Percentiles rank a stretch among this genome's conserved stretches.
Evolutionary conservation across 2,888 invertebrate species (phyloP).

Genomic region (Pycnomerus fuliginosus): DNA sequence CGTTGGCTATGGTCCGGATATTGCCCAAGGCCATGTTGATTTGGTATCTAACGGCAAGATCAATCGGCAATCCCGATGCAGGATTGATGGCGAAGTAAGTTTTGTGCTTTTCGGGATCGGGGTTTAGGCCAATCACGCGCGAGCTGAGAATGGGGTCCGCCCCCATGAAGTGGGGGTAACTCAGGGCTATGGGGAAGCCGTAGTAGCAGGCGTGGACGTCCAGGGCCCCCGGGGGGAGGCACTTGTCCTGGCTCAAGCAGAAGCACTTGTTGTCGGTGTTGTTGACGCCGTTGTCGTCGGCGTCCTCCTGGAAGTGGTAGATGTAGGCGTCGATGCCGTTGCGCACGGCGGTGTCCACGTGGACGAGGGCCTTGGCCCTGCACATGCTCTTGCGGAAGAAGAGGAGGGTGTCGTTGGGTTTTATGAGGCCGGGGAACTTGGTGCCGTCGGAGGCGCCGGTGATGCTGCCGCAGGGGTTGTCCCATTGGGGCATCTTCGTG

Average conservation of each 20-base stretch:
- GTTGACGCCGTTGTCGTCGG: conserved; percentile 73
- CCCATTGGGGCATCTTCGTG: conserved; percentile 75
- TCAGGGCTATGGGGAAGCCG: conserved; percentile 85
- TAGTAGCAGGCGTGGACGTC: conserved; percentile 88
- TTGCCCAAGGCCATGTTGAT: conserved; percentile 82
- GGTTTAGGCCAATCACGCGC: conserved; percentile 66
- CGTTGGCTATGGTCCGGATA: conserved; percentile 65
- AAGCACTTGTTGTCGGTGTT: conserved; percentile 79
- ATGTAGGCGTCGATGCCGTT: conserved; percentile 68
- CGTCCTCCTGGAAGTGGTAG: conserved; percentile 74
- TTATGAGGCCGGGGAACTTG: conserved; percentile 74
- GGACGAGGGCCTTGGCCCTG: conserved; percentile 73
- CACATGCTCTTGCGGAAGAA: conserved; percentile 87
- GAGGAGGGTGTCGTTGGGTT: conserved; percentile 66
- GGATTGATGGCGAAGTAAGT: conserved; percentile 79
- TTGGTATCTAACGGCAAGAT: conserved; percentile 78
- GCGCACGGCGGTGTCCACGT: conserved; percentile 59
- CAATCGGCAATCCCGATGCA: conserved; percentile 74
- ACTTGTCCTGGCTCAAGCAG: conserved; percentile 63
- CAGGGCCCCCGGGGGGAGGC: conserved; percentile 72
- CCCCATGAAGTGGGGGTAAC: conserved; percentile 84
- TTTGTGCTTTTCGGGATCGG: conserved; percentile 64
- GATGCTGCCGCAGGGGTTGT: conserved; percentile 73
- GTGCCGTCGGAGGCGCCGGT: conserved; percentile 80
- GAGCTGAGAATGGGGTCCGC: conserved; percentile 65